These are phyloP conservation scores for Rhombomys opimus DNA, from an alignment of 2,113 vertebrate species.

Conservation along the genomic window DNA sequence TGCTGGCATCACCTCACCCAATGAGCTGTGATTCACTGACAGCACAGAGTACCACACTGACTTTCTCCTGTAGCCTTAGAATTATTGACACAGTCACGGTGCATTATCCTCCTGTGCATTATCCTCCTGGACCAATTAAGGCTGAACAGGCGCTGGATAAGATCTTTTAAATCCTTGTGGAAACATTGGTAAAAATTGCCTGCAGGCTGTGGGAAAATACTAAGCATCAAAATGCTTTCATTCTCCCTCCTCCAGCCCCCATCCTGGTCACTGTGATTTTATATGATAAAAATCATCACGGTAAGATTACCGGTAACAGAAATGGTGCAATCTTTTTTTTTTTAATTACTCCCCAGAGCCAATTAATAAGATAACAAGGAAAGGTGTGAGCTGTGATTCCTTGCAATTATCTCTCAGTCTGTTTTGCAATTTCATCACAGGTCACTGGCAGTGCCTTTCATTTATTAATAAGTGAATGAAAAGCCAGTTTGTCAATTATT, in stretches of 20 bases:
- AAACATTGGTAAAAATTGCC: constrained; percentile 19
- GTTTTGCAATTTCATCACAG: constrained; percentile 62
- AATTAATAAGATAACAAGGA: constrained; percentile 67
- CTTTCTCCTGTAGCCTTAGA: neutral
- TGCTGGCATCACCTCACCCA: too few relatives aligned
- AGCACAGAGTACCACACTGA: neutral
- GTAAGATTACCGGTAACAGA: constrained; percentile 57
- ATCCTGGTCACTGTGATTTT: constrained; percentile 37
- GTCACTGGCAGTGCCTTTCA: constrained; percentile 51
- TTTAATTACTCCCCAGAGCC: constrained; percentile 41
- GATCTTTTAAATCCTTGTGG: constrained; percentile 42
- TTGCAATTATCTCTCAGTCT: constrained; percentile 46
- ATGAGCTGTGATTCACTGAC: neutral
- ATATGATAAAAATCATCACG: constrained; percentile 57
- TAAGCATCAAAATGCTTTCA: neutral
- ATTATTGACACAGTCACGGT: constrained; percentile 11
- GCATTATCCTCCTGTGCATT: neutral
- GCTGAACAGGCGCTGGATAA: constrained; percentile 17
- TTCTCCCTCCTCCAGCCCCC: neutral
- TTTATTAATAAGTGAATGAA: constrained; percentile 44
- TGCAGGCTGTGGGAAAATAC: constrained; percentile 59
- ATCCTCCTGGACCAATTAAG: constrained; percentile 1
- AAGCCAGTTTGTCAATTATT: constrained; percentile 49
- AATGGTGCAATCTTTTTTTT: constrained; percentile 29
- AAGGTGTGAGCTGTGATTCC: constrained; percentile 4